Evolutionary conservation across 1,140 invertebrate genomes (phyloP).

Genomic region (Augochlora pura): DNA sequence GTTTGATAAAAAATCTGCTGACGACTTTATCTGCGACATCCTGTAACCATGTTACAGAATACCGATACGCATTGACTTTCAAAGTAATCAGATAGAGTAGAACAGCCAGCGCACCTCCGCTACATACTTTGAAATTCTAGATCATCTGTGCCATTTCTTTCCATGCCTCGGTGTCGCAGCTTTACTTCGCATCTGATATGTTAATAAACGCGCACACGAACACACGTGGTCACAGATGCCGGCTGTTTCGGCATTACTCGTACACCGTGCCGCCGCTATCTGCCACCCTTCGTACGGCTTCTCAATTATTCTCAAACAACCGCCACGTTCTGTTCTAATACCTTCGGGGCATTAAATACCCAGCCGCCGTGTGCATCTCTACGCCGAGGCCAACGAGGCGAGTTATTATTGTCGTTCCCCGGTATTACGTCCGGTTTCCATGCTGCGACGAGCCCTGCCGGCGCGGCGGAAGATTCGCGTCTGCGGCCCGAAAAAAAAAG

Average conservation of each 20-base stretch:
- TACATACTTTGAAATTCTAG: not conserved
- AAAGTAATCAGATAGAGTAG: too few relatives aligned
- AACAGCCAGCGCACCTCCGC: too few relatives aligned
- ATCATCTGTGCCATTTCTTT: not conserved
- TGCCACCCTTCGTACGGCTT: conserved; percentile 59
- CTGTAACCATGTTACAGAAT: too few relatives aligned
- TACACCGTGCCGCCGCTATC: conserved; percentile 47
- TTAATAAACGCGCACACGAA: not conserved
- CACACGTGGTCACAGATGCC: not conserved
- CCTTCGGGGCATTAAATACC: conserved; percentile 52
- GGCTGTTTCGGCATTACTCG: conserved; percentile 63
- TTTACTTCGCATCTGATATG: not conserved
- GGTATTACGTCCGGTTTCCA: conserved; percentile 46
- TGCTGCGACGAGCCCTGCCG: conserved; percentile 10
- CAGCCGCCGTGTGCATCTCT: conserved; percentile 1
- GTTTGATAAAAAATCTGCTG: too few relatives aligned
- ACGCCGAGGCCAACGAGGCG: conserved; percentile 47
- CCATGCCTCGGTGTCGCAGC: conserved; percentile 20
- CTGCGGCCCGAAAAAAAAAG: not conserved
- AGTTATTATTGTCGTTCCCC: conserved; percentile 61
- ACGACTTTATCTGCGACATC: too few relatives aligned
- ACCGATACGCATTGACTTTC: too few relatives aligned
- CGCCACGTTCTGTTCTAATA: conserved; percentile 68
- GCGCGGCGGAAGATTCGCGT: too few relatives aligned
- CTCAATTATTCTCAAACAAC: conserved; percentile 75